Evolutionary conservation across 2,797 vertebrate genomes (phyloP).

Genomic region (Bufotes viridis): DNA sequence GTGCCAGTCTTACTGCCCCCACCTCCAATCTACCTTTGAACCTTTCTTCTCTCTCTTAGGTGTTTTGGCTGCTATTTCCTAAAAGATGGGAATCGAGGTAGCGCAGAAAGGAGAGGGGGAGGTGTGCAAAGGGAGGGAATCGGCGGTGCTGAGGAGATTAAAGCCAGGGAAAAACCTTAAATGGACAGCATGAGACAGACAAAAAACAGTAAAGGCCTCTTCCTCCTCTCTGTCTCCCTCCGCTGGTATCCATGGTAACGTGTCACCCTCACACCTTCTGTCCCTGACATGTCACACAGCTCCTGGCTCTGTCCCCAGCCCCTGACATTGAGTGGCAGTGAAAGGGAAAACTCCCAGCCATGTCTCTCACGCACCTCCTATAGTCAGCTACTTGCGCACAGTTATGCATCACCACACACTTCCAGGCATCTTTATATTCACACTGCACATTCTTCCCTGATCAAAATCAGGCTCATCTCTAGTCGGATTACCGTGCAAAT

Average conservation of each 20-base stretch:
- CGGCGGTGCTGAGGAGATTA: slow-evolving; percentile 45
- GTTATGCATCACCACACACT: slow-evolving; percentile 9
- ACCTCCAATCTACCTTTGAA: slow-evolving; percentile 36
- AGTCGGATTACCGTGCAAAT: background rate
- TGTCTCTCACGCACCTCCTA: slow-evolving; percentile 20
- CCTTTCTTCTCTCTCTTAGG: slow-evolving; percentile 25
- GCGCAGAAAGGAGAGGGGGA: slow-evolving; percentile 36
- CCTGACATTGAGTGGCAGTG: slow-evolving; percentile 61
- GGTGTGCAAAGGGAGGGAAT: slow-evolving; percentile 36
- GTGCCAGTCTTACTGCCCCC: background rate
- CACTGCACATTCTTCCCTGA: slow-evolving; percentile 1
- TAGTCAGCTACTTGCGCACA: slow-evolving; percentile 18
- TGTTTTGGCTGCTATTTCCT: slow-evolving; percentile 25
- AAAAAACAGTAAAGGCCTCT: slow-evolving; percentile 56
- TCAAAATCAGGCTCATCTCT: background rate
- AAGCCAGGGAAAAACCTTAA: slow-evolving; percentile 49
- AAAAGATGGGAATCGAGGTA: slow-evolving; percentile 15
- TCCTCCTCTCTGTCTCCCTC: slow-evolving; percentile 36
- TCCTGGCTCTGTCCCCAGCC: slow-evolving; percentile 62
- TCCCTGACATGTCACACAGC: slow-evolving; percentile 63
- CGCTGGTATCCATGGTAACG: slow-evolving; percentile 58
- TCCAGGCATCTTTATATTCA: slow-evolving; percentile 28
- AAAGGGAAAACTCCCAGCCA: slow-evolving; percentile 42
- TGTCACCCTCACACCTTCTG: slow-evolving; percentile 63
- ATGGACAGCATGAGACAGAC: slow-evolving; percentile 58